These are phyloP conservation scores for Acipenser ruthenus DNA, from an alignment of 2,797 vertebrate genomes.

Conservation along the genomic window DNA sequence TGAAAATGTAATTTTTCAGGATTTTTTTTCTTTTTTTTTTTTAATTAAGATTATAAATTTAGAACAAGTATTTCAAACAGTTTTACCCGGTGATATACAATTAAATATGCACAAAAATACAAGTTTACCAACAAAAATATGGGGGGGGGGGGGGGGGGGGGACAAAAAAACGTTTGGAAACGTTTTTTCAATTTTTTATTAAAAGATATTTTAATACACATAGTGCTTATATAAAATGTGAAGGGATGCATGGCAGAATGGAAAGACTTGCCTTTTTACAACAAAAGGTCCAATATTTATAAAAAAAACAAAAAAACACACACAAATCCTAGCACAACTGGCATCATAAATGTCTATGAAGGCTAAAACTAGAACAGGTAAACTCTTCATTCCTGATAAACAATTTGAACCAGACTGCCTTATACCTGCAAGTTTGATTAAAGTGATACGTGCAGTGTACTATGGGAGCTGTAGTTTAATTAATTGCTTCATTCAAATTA, in stretches of 20 bases:
- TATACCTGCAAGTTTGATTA: slow-evolving; percentile 30
- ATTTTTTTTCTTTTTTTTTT: slow-evolving; percentile 40
- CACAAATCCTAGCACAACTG: slow-evolving; percentile 68
- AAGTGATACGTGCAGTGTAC: slow-evolving; percentile 47
- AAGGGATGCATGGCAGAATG: slow-evolving; percentile 59
- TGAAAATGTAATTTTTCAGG: neutral
- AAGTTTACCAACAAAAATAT: slow-evolving; percentile 74
- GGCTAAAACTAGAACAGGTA: slow-evolving; percentile 44
- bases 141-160: too few relatives aligned
- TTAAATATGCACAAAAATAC: slow-evolving; percentile 83
- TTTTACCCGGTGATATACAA: slow-evolving; percentile 89
- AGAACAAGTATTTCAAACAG: slow-evolving; percentile 86
- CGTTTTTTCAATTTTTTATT: slow-evolving; percentile 44
- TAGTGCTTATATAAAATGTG: slow-evolving; percentile 67
- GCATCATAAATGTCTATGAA: slow-evolving; percentile 56
- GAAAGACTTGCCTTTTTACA: slow-evolving; percentile 78
- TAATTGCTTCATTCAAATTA: slow-evolving; percentile 33
- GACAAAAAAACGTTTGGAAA: slow-evolving; percentile 68
- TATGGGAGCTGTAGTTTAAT: slow-evolving; percentile 60
- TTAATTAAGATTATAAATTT: slow-evolving; percentile 94
- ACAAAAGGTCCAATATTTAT: slow-evolving; percentile 76
- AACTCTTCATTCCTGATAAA: slow-evolving; percentile 22
- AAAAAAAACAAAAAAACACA: slow-evolving; percentile 37
- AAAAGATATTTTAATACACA: slow-evolving; percentile 63
- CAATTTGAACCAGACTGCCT: slow-evolving; percentile 28